phyloP scores from a whole-genome alignment of 2,797 vertebrate genomes.

The Sylvia borin region DNA sequence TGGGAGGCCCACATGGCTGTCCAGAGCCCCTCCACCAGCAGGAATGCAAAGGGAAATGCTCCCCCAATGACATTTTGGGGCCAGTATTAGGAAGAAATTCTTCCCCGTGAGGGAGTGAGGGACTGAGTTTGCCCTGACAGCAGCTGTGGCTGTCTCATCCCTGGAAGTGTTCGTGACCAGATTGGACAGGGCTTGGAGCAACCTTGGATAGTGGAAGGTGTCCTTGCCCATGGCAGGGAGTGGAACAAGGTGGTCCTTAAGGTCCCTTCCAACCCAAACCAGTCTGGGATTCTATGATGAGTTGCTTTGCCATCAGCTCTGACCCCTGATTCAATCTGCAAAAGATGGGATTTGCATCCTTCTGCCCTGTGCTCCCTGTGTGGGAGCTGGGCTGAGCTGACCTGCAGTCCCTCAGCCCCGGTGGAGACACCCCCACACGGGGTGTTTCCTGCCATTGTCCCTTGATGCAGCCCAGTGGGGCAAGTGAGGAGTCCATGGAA shows the following conservation, averaged over 20 bases:
- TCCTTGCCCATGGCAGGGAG: background rate
- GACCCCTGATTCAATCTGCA: rapidly evolving
- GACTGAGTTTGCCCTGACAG: background rate
- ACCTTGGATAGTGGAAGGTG: background rate
- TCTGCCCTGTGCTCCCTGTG: background rate
- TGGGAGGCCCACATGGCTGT: background rate
- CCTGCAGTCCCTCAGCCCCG: background rate
- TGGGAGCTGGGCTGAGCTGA: background rate
- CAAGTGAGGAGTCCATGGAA: rapidly evolving
- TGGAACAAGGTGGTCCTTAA: background rate
- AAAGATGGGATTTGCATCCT: background rate
- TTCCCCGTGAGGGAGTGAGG: background rate
- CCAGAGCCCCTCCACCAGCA: background rate
- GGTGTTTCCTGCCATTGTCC: background rate
- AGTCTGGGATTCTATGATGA: background rate
- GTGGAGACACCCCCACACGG: rapidly evolving
- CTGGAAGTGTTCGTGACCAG: background rate
- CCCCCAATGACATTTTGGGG: background rate
- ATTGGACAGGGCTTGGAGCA: background rate
- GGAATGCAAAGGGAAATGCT: background rate
- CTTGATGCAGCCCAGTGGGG: rapidly evolving
- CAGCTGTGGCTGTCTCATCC: background rate
- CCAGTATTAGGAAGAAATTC: background rate
- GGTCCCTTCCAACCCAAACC: background rate
- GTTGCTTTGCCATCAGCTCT: background rate